Percentiles rank a stretch among this genome's conserved stretches.
Evolutionary conservation across 1,140 invertebrate genomes (phyloP).

Genomic region (Chironomus striatipennis): DNA sequence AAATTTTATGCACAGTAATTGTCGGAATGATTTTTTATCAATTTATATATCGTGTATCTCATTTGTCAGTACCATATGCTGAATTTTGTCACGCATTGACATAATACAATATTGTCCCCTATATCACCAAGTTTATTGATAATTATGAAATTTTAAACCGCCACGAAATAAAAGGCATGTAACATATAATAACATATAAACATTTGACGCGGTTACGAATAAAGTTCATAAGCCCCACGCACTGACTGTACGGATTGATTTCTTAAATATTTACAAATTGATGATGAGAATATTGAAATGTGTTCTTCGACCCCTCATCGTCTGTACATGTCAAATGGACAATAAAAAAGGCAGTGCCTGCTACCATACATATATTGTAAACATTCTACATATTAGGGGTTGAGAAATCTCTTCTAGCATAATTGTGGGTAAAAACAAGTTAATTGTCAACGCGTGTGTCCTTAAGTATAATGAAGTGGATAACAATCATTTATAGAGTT

Average conservation of each 20-base stretch:
- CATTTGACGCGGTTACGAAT: neutral
- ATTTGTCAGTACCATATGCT: neutral
- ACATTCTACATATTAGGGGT: neutral
- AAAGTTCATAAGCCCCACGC: neutral
- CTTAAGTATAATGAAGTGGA: neutral
- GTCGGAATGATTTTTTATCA: neutral
- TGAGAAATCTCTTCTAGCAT: neutral
- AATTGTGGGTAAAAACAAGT: constrained; percentile 20
- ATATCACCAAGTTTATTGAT: neutral
- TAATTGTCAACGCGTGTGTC: constrained; percentile 29
- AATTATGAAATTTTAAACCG: neutral
- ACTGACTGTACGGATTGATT: neutral
- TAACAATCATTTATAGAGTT: constrained; percentile 19
- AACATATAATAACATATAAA: constrained; percentile 4
- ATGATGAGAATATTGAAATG: constrained; percentile 21
- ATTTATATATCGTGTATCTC: neutral
- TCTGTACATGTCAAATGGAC: neutral
- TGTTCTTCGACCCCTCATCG: neutral
- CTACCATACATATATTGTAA: neutral
- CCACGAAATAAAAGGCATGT: neutral
- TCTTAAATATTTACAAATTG: constrained; percentile 22
- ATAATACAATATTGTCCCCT: neutral
- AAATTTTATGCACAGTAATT: neutral
- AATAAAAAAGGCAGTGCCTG: constrained; percentile 30
- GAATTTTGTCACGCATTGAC: neutral